Conservation (phyloP, 2,113 vertebrate genomes). For the Nyctibius bracteatus region DNA sequence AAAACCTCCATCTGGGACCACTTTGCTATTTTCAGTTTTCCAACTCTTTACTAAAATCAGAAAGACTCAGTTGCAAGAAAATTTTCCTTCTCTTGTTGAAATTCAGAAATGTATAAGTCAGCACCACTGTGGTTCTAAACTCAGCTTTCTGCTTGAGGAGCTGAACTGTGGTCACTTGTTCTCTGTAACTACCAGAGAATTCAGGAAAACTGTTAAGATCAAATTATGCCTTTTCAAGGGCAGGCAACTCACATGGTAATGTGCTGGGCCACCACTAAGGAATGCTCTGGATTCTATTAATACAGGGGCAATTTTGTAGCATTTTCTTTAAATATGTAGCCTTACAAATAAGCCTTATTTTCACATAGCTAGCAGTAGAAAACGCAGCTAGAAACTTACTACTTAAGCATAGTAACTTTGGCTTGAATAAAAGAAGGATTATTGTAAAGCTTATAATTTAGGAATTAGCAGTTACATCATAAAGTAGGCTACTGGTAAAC, state of each 20-base stretch:
- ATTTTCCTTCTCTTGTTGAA: conserved; percentile 20
- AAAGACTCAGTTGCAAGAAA: neutral
- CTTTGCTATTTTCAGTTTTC: conserved; percentile 40
- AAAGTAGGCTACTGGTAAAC: conserved; percentile 1
- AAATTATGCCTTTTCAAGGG: conserved; percentile 69
- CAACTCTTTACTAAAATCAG: conserved; percentile 15
- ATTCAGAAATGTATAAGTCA: conserved; percentile 46
- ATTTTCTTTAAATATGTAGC: conserved; percentile 37
- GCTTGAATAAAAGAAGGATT: conserved; percentile 26
- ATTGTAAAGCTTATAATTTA: conserved; percentile 46
- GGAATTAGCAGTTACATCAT: conserved; percentile 43
- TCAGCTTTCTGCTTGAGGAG: conserved; percentile 45
- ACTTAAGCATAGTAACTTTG: conserved; percentile 23
- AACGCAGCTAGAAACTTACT: conserved; percentile 24
- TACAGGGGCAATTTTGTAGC: conserved; percentile 49
- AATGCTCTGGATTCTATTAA: conserved; percentile 76
- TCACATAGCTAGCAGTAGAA: conserved; percentile 28
- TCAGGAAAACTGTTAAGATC: conserved; percentile 67
- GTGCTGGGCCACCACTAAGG: conserved; percentile 64
- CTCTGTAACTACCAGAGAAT: conserved; percentile 62
- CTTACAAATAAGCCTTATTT: conserved; percentile 61
- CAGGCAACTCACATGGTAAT: conserved; percentile 41
- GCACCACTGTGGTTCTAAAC: conserved; percentile 61
- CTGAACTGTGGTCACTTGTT: conserved; percentile 71
- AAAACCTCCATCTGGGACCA: neutral